Conservation (phyloP, 2,888 invertebrate species). For the Nycteola revayana region DNA sequence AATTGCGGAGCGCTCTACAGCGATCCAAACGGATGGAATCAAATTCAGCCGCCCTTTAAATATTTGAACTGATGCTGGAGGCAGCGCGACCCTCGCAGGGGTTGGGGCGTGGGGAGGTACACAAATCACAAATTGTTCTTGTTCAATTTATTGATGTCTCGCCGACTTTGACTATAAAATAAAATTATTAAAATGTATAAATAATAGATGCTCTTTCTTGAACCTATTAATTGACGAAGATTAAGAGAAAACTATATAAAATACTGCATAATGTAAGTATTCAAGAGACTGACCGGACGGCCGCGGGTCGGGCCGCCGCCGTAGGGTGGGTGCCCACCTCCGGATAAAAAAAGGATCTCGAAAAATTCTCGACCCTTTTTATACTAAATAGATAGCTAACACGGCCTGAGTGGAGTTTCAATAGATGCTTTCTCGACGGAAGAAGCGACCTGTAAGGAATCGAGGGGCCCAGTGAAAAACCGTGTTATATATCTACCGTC, state of each 20-base stretch:
- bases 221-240: constrained; percentile 2
- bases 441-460: constrained; percentile 80
- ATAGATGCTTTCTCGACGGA: constrained; percentile 79
- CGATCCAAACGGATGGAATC: constrained; percentile 57
- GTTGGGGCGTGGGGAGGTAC: constrained; percentile 13
- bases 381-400: constrained; percentile 83
- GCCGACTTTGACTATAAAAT: too few species aligned
- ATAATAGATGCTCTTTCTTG: constrained; percentile 4
- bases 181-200: too few species aligned
- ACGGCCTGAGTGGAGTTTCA: constrained; percentile 82
- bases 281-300: constrained; percentile 20
- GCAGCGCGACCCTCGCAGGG: constrained; percentile 24
- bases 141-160: constrained; percentile 16
- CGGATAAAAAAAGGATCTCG: constrained; percentile 78
- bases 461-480: constrained; percentile 66
- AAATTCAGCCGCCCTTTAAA: constrained; percentile 75
- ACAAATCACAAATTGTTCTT: constrained; percentile 30
- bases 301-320: constrained; percentile 25
- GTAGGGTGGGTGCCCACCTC: constrained; percentile 53
- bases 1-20: constrained; percentile 60
- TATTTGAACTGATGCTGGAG: constrained; percentile 69
- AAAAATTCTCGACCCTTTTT: constrained; percentile 80
- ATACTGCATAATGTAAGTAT: constrained; percentile 28
- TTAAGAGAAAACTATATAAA: constrained; percentile 24
- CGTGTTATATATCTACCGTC: constrained; percentile 50